Evolutionary conservation across 1,140 invertebrate genomes (phyloP).

Genomic region (Dufourea novaeangliae): DNA sequence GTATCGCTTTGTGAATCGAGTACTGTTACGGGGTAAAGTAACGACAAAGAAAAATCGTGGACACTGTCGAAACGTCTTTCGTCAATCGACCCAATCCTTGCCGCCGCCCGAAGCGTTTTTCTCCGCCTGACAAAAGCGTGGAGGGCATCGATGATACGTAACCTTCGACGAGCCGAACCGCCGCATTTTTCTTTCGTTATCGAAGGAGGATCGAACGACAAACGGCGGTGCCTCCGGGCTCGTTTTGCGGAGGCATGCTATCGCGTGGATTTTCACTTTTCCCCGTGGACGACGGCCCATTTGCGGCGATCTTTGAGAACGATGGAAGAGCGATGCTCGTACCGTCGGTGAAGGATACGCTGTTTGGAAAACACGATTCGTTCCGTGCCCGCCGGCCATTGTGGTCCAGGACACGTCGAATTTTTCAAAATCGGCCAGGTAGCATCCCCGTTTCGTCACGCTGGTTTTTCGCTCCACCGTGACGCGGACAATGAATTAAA

Average conservation of each 20-base stretch:
- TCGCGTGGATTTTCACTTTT: constrained; percentile 63
- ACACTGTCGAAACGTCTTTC: not conserved
- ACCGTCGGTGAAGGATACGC: constrained; percentile 43
- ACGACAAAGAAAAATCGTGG: not conserved
- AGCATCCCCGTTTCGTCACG: constrained; percentile 48
- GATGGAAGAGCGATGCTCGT: constrained; percentile 5
- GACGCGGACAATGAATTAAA: constrained; percentile 4
- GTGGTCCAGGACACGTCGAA: constrained; percentile 42
- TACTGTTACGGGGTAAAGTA: not conserved
- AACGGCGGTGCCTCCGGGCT: constrained; percentile 42
- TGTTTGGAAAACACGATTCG: constrained; percentile 71
- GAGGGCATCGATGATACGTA: constrained; percentile 41
- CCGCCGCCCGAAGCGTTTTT: not conserved
- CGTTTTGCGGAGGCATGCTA: constrained; percentile 57
- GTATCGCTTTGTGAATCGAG: no score
- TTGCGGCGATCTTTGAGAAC: constrained; percentile 49
- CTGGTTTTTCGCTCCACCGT: constrained; percentile 22
- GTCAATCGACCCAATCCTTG: not conserved
- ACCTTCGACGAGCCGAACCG: not conserved
- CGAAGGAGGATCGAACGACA: constrained; percentile 52
- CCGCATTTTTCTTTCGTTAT: constrained; percentile 52
- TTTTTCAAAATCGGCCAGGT: constrained; percentile 65
- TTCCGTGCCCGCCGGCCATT: constrained; percentile 63
- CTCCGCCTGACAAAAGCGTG: constrained; percentile 11
- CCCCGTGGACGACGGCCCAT: constrained; percentile 30